Evolutionary conservation across 2,113 vertebrate species (phyloP).

Genomic region (Gallinago jamesoni): DNA sequence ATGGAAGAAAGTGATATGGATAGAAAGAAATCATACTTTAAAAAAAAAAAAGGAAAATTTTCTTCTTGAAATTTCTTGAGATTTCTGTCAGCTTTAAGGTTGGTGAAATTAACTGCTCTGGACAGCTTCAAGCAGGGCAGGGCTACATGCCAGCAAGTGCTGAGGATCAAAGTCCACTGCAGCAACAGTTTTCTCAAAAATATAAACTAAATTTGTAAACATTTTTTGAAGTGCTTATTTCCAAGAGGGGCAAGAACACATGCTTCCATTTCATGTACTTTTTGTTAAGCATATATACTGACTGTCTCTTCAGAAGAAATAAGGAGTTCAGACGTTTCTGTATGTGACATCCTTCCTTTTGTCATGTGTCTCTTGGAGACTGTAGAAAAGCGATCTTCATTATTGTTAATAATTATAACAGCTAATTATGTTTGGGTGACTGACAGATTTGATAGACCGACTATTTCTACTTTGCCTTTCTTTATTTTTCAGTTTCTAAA

Average conservation of each 20-base stretch:
- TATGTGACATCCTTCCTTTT: background rate
- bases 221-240: background rate
- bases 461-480: background rate
- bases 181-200: background rate
- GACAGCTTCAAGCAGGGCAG: background rate
- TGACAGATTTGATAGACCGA: background rate
- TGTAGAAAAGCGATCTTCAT: background rate
- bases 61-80: background rate
- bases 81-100: background rate
- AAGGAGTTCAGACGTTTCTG: background rate
- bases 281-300: background rate
- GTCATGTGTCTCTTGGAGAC: background rate
- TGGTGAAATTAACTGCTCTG: background rate
- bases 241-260: background rate
- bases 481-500: background rate
- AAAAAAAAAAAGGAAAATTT: background rate
- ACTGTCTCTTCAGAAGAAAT: background rate
- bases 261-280: background rate
- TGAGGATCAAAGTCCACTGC: background rate
- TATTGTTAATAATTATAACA: background rate
- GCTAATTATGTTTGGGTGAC: conserved; percentile 8
- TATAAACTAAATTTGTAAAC: background rate
- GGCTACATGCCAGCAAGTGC: background rate
- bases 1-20: background rate
- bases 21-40: background rate